These are phyloP conservation scores for Podargus strigoides DNA, from an alignment of 2,797 vertebrate species.

Conservation along the genomic window DNA sequence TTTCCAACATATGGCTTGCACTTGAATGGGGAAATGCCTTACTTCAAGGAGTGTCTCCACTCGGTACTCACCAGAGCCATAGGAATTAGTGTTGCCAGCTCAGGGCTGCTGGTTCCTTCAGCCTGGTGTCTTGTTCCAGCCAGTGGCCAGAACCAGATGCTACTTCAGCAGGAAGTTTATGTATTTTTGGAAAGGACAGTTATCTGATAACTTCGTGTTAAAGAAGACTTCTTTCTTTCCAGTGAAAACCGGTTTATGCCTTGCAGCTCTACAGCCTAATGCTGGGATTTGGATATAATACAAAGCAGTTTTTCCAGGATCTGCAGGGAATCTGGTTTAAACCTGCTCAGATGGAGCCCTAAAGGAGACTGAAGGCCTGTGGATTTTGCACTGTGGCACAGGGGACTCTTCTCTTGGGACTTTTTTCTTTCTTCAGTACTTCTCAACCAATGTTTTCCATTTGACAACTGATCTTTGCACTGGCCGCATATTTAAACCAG, in stretches of 20 bases:
- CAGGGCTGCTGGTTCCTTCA: background rate
- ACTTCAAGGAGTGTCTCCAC: accelerated
- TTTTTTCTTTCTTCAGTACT: background rate
- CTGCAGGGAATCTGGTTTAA: background rate
- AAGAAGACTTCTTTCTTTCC: background rate
- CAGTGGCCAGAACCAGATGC: background rate
- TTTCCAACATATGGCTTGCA: background rate
- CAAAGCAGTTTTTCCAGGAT: constrained; percentile 15
- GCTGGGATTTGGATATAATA: background rate
- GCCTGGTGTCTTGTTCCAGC: background rate
- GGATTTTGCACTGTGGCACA: background rate
- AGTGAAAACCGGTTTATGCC: background rate
- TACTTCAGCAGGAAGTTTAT: background rate
- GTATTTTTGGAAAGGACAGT: background rate
- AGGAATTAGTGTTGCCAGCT: background rate
- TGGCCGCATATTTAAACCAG: background rate
- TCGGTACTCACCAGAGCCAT: background rate
- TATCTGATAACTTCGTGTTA: background rate
- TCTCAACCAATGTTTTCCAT: constrained; percentile 6
- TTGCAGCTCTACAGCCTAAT: background rate
- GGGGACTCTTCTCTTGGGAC: background rate
- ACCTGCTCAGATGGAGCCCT: background rate
- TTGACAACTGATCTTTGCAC: background rate
- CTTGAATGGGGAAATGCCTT: background rate
- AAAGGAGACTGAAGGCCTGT: background rate